These are phyloP conservation scores for Mycalesis mineus DNA, from an alignment of 2,888 invertebrate species.

Conservation along the genomic window DNA sequence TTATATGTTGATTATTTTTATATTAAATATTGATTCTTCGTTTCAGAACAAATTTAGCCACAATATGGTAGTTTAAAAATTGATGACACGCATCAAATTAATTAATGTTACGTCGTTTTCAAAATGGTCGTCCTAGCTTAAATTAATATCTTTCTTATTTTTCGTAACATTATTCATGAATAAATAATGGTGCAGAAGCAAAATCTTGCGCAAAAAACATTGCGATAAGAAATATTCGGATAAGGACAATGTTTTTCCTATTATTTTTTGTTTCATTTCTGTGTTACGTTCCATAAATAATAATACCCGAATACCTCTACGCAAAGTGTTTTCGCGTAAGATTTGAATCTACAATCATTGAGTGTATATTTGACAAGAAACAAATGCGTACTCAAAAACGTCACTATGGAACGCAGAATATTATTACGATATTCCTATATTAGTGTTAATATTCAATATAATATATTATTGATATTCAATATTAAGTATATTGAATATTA, in stretches of 20 bases:
- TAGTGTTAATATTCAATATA: too few relatives aligned
- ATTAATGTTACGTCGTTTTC: slow-evolving; percentile 1
- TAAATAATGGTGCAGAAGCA: background rate
- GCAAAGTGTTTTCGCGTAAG: background rate
- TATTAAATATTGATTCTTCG: slow-evolving; percentile 36
- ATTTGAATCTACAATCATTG: background rate
- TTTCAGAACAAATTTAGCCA: slow-evolving; percentile 70
- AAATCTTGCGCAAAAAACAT: background rate
- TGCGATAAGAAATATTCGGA: background rate
- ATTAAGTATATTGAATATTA: too few relatives aligned
- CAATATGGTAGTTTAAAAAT: slow-evolving; percentile 39
- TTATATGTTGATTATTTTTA: slow-evolving; percentile 33
- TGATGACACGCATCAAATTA: slow-evolving; percentile 3
- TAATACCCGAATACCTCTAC: background rate
- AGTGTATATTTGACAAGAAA: too few relatives aligned
- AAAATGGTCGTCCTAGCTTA: slow-evolving; percentile 14
- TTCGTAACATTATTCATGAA: background rate
- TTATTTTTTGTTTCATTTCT: too few relatives aligned
- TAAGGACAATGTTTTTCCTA: background rate
- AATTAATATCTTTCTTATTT: background rate
- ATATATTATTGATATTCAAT: too few relatives aligned
- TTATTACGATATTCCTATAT: too few relatives aligned
- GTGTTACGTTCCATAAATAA: background rate
- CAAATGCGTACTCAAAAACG: too few relatives aligned
- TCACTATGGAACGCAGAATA: too few relatives aligned